Percentiles rank a stretch among this genome's conserved stretches.
phyloP scores from a whole-genome alignment of 92 coral and sea anemone genomes.

The Zoanthus gigantus region DNA sequence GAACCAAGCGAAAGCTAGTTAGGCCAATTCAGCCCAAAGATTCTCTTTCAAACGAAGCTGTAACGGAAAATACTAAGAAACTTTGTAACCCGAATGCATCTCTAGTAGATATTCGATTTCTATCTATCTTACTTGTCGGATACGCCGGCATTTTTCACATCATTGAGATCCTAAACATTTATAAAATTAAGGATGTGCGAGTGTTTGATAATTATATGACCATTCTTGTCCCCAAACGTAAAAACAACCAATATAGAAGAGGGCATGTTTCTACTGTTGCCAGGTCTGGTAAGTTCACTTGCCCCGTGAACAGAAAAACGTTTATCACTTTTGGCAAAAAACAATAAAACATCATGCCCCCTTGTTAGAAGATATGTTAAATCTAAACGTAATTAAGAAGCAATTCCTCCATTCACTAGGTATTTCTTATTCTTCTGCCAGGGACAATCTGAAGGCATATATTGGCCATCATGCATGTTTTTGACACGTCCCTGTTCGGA shows the following conservation, averaged over 20 bases:
- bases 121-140: slow-evolving; percentile 30
- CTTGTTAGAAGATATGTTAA: slow-evolving; percentile 45
- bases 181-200: slow-evolving; percentile 9
- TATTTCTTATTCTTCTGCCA: slow-evolving; percentile 34
- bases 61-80: slow-evolving; percentile 13
- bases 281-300: slow-evolving; percentile 21
- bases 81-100: slow-evolving; percentile 35
- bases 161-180: slow-evolving; percentile 29
- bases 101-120: neutral
- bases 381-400: slow-evolving; percentile 25
- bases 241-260: neutral
- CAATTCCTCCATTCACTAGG: slow-evolving; percentile 37
- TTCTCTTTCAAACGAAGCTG: neutral
- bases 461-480: neutral
- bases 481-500: slow-evolving; percentile 39
- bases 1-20: slow-evolving; percentile 36
- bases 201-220: slow-evolving; percentile 6
- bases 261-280: slow-evolving; percentile 23
- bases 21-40: neutral
- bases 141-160: slow-evolving; percentile 45
- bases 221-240: slow-evolving; percentile 11
- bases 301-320: slow-evolving; percentile 26
- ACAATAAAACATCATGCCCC: slow-evolving; percentile 9
- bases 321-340: slow-evolving; percentile 30
- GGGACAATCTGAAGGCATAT: no score